phyloP scores from a whole-genome alignment of 2,888 invertebrate species.

The Nipponacmea schrenckii region DNA sequence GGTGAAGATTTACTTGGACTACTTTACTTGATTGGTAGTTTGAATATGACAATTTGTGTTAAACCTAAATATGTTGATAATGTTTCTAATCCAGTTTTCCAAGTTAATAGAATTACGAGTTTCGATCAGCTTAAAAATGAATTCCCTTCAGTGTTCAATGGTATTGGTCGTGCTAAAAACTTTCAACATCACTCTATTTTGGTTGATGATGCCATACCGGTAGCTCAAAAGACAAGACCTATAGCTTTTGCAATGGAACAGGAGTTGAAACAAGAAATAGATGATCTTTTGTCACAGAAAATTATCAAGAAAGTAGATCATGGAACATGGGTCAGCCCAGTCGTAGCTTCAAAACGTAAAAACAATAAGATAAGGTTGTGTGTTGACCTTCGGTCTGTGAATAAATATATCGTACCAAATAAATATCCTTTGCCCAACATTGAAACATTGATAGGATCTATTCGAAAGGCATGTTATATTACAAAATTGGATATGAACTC shows the following conservation, averaged over 20 bases:
- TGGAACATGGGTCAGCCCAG: neutral
- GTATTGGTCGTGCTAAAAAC: neutral
- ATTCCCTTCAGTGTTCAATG: neutral
- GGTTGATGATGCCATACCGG: neutral
- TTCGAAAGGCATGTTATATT: neutral
- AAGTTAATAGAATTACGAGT: neutral
- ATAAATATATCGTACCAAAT: neutral
- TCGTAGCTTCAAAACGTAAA: neutral
- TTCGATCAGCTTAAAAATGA: neutral
- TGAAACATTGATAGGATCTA: neutral
- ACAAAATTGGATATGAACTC: slow-evolving; percentile 1
- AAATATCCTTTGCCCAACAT: slow-evolving; percentile 1
- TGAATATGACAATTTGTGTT: slow-evolving; percentile 5
- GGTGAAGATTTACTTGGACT: neutral
- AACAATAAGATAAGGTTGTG: neutral
- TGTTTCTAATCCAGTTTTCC: no score
- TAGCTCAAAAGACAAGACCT: slow-evolving; percentile 1
- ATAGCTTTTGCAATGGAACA: slow-evolving; percentile 3
- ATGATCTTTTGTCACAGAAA: neutral
- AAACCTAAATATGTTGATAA: neutral
- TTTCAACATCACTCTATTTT: neutral
- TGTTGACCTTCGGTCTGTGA: neutral
- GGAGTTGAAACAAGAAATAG: slow-evolving; percentile 1
- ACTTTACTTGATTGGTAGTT: neutral
- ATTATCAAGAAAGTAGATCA: slow-evolving; percentile 1